phyloP scores from a whole-genome alignment of 1,140 invertebrate genomes.

The Aphidius gifuensis region DNA sequence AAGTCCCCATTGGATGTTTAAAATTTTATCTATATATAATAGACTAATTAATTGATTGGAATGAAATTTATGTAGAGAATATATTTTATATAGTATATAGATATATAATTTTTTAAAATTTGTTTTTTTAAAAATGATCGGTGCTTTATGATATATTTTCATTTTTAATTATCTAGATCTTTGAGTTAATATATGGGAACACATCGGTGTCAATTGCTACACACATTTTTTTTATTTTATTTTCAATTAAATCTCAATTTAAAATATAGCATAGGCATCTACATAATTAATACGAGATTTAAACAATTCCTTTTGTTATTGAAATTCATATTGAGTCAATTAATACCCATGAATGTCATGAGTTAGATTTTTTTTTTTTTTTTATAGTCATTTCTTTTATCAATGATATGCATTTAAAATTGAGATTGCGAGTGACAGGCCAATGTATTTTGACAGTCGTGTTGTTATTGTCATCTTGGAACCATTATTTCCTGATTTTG shows the following conservation, averaged over 20 bases:
- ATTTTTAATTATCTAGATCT: too few species aligned
- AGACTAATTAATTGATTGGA: too few species aligned
- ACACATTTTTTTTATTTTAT: too few species aligned
- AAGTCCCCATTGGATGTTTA: too few species aligned
- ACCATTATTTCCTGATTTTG: conserved; percentile 35
- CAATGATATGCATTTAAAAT: conserved; percentile 53
- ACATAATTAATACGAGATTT: conserved; percentile 34
- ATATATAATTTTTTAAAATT: too few species aligned
- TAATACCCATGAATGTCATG: not conserved
- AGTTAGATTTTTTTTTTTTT: conserved; percentile 10
- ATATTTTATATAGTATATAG: too few species aligned
- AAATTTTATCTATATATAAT: too few species aligned
- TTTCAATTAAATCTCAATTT: not conserved
- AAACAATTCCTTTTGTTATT: conserved; percentile 39
- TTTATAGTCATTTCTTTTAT: conserved; percentile 31
- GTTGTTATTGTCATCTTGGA: conserved; percentile 30
- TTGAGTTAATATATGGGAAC: too few species aligned
- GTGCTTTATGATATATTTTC: too few species aligned
- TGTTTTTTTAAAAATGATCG: too few species aligned
- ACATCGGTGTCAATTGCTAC: too few species aligned
- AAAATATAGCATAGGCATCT: conserved; percentile 38
- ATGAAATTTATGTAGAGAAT: too few species aligned
- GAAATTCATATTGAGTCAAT: not conserved
- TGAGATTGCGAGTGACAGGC: conserved; percentile 37
- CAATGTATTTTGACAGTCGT: conserved; percentile 35